These are phyloP conservation scores for Lithobius niger DNA, from an alignment of 1,140 invertebrate species.

Conservation along the genomic window DNA sequence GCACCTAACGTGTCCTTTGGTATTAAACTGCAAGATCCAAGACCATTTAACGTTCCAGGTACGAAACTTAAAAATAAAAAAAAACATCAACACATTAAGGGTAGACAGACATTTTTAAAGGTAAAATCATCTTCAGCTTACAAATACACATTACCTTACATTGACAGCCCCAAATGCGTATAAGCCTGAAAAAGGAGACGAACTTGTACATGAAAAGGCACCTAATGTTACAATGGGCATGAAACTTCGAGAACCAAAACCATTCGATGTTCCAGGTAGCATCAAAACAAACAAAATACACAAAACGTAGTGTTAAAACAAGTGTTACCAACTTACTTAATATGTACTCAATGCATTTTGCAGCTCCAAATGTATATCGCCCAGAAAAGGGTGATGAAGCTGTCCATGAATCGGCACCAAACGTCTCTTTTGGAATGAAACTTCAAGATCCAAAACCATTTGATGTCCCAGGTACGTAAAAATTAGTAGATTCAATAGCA, in stretches of 20 bases:
- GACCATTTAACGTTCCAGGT: conserved; percentile 43
- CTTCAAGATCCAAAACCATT: conserved; percentile 33
- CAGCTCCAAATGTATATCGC: conserved; percentile 64
- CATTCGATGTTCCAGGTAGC: not conserved
- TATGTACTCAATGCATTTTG: too few relatives aligned
- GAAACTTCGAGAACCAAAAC: not conserved
- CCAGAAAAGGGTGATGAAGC: conserved; percentile 53
- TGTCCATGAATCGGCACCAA: conserved; percentile 40
- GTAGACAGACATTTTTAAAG: too few relatives aligned
- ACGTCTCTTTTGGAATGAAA: conserved; percentile 53
- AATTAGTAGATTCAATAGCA: too few relatives aligned
- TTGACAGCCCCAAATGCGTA: conserved; percentile 11
- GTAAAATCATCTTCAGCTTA: too few relatives aligned
- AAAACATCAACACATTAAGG: too few relatives aligned
- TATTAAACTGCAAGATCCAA: conserved; percentile 37
- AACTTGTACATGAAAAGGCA: not conserved
- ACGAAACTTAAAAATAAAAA: not conserved
- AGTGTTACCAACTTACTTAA: too few relatives aligned
- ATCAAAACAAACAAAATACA: too few relatives aligned
- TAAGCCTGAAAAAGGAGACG: not conserved
- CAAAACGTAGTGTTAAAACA: too few relatives aligned
- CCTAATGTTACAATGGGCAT: not conserved
- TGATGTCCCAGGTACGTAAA: conserved; percentile 45
- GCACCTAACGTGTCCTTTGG: conserved; percentile 56
- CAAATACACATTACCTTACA: too few relatives aligned